Conservation (phyloP, 1,140 invertebrate species). For the Scaptomyza hsui region DNA sequence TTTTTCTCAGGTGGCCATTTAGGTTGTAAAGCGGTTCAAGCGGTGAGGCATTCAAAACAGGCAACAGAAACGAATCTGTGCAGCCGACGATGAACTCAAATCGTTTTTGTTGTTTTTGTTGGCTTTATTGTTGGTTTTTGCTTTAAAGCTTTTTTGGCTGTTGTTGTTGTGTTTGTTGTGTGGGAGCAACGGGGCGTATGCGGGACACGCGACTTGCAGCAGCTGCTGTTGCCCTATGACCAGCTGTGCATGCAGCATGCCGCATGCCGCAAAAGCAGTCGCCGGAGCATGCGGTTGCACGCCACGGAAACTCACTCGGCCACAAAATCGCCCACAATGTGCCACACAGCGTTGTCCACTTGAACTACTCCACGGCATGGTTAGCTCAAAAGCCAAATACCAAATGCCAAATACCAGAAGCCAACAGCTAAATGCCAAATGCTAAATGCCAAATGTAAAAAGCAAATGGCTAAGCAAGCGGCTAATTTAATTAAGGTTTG, state of each 20-base stretch:
- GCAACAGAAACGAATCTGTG: slow-evolving; percentile 36
- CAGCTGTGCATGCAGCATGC: slow-evolving; percentile 36
- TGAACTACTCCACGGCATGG: not conserved
- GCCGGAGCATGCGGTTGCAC: slow-evolving; percentile 38
- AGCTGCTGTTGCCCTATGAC: slow-evolving; percentile 12
- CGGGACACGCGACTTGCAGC: slow-evolving; percentile 22
- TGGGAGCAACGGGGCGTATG: slow-evolving; percentile 35
- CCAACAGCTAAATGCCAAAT: slow-evolving; percentile 2
- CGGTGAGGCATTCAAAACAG: slow-evolving; percentile 15
- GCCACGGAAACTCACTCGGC: slow-evolving; percentile 46
- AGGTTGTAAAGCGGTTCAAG: slow-evolving; percentile 19
- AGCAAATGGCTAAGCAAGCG: slow-evolving; percentile 16
- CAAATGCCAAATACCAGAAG: not conserved
- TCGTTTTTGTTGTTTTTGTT: slow-evolving; percentile 33
- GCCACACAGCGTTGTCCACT: slow-evolving; percentile 41
- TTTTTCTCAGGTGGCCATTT: slow-evolving; percentile 24
- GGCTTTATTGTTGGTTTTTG: not conserved
- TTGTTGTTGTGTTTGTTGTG: slow-evolving; percentile 23
- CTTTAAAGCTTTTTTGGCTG: not conserved
- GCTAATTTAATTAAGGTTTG: slow-evolving; percentile 25
- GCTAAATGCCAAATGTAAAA: not conserved
- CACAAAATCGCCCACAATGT: slow-evolving; percentile 47
- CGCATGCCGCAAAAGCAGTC: slow-evolving; percentile 33
- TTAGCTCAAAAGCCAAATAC: not conserved
- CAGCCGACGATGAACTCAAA: slow-evolving; percentile 52